Base-by-base conservation (phyloP, 2,113 vertebrate genomes). In the Pholis gunnellus region DNA sequence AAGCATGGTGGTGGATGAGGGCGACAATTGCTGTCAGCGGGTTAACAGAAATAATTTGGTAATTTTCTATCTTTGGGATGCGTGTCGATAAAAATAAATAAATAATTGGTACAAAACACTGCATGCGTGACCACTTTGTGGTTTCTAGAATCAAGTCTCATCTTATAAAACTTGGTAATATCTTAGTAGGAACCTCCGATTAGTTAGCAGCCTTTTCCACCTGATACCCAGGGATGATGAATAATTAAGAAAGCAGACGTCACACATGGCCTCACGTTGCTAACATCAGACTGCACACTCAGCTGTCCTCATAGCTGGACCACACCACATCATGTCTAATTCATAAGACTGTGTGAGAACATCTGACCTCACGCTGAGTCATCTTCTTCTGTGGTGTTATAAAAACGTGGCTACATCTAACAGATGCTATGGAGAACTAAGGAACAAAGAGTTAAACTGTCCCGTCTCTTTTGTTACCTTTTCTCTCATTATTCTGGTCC, bases 201-300 rank as follows among this genome's bases (percentile, higher is more conserved):
- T 76, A 59, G 84, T 63, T 57, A 9, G 9, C 65, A 54, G 60
- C 72, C 42, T 31, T 17, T 38, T 82, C 90, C 77, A 95, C 86
- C 84, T 60, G 91, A 95, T 87, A 91, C 87, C 36, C 69, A 31
- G 68, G 79, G 56, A 66, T 74, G 80, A 88, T 96, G 79, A 95
- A 83, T 95, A 93, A 94, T 95, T 94, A 70, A 95, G 90, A 68
- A 78, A 81, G 83, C 69, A 25, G 73, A 89, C 63, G 75, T 94
- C 91, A 94, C 85, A 22, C 66, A 74, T 50, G 81, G 91, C 87
- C 85, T 95, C 91, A 72, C 84, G 92, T 95, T 94, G 89, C 93
- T 38, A 34, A 34, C 84, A 73, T 73, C 73, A 74, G 48, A 68
- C 76, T 29, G 78, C 25, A 18, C 44, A 31, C 63, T 91, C 75